Percentiles rank a stretch among this genome's conserved stretches.
Evolutionary conservation across 1,140 invertebrate genomes (phyloP).

Genomic region (Acyrthosiphon pisum): DNA sequence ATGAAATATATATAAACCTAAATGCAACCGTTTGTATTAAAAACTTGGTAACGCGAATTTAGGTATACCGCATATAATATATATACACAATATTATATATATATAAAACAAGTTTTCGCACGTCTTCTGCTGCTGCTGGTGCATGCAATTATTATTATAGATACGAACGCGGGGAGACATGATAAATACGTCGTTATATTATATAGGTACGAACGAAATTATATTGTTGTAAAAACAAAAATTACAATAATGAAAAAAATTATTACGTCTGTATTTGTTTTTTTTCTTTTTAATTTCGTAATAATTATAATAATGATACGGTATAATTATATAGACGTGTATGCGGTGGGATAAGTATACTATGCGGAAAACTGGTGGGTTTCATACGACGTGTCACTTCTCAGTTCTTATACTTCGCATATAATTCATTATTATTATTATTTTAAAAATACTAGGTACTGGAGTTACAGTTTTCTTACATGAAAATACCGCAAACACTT

Average conservation of each 20-base stretch:
- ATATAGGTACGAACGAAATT: not conserved
- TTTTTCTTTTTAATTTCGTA: not conserved
- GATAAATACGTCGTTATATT: not conserved
- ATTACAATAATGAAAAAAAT: not conserved
- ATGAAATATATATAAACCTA: not conserved
- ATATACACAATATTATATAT: not conserved
- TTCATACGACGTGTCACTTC: not conserved
- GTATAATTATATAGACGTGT: not conserved
- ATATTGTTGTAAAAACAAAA: not conserved
- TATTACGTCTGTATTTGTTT: not conserved
- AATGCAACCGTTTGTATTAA: not conserved
- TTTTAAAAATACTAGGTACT: not conserved
- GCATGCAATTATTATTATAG: not conserved
- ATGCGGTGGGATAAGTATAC: not conserved
- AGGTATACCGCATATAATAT: not conserved
- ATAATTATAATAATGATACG: slow-evolving; percentile 2
- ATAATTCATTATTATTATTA: not conserved
- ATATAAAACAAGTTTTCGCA: not conserved
- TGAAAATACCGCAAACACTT: not conserved
- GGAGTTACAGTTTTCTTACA: not conserved
- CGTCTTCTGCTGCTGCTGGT: not conserved
- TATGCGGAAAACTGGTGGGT: not conserved
- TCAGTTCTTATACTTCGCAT: not conserved
- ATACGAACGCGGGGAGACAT: not conserved
- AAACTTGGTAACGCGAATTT: not conserved